A percentile compares a stretch with the other conserved stretches of the same genome.
These are phyloP conservation scores for Toxotes lorentzi DNA, from an alignment of 2,797 vertebrate genomes.

Conservation along the genomic window DNA sequence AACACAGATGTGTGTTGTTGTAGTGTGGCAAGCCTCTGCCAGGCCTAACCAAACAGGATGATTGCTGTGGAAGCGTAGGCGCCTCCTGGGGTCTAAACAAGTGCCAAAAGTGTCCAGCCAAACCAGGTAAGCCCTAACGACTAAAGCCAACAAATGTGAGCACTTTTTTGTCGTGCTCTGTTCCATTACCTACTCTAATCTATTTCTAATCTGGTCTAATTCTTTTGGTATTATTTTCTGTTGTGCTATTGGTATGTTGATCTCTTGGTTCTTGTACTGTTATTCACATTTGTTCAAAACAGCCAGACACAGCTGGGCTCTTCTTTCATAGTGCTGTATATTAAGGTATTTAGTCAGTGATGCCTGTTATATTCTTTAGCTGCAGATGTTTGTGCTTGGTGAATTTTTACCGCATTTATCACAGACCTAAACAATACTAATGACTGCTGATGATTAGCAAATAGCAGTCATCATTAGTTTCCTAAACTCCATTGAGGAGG, in stretches of 20 bases:
- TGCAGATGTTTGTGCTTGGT: constrained; percentile 35
- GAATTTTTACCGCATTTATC: constrained; percentile 41
- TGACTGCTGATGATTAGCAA: constrained; percentile 39
- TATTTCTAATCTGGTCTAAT: constrained; percentile 51
- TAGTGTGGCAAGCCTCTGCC: constrained; percentile 93
- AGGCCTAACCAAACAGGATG: constrained; percentile 92
- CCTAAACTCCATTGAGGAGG: constrained; percentile 6
- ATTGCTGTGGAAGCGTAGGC: constrained; percentile 95
- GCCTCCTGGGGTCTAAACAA: constrained; percentile 92
- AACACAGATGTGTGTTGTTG: constrained; percentile 79
- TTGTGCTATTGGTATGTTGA: constrained; percentile 50
- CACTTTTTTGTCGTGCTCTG: constrained; percentile 26
- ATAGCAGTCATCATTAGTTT: constrained; percentile 42
- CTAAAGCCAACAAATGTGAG: constrained; percentile 37
- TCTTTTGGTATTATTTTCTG: constrained; percentile 45
- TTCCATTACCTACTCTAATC: constrained; percentile 49
- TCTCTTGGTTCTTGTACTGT: constrained; percentile 39
- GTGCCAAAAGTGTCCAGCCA: constrained; percentile 89
- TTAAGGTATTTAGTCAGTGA: constrained; percentile 32
- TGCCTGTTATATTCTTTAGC: constrained; percentile 23
- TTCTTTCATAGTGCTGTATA: constrained; percentile 7
- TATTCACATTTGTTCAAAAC: constrained; percentile 34
- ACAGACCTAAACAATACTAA: constrained; percentile 29
- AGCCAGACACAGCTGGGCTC: constrained; percentile 14
- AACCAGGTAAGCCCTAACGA: constrained; percentile 88